A percentile compares a stretch with the other conserved stretches of the same genome.
Conservation (phyloP, 2,797 vertebrate genomes). For the Neomorphus geoffroyi region DNA sequence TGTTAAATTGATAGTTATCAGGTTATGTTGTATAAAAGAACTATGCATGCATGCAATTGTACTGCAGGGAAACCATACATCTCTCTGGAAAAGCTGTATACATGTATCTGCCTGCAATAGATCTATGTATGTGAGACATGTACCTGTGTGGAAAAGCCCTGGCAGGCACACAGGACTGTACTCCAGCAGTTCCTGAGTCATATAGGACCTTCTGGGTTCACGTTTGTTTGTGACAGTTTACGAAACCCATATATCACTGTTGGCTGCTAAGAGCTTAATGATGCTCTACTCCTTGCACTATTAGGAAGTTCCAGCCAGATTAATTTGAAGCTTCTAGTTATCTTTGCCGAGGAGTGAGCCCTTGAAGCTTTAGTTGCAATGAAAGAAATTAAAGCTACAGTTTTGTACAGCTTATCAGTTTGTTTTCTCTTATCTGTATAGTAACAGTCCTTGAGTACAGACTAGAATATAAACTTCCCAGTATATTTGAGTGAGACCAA, state of each 20-base stretch:
- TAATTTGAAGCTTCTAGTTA: background rate
- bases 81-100: background rate
- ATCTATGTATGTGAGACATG: background rate
- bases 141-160: background rate
- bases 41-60: fast-evolving
- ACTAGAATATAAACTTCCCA: background rate
- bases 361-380: background rate
- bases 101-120: background rate
- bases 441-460: background rate
- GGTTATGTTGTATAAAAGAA: background rate
- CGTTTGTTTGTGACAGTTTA: background rate
- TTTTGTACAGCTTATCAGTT: background rate
- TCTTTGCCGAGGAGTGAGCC: background rate
- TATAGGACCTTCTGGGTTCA: background rate
- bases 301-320: background rate
- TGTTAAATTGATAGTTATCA: background rate
- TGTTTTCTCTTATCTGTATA: background rate
- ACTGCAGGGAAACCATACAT: background rate
- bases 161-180: background rate
- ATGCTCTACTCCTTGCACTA: background rate
- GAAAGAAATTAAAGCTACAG: slow-evolving; percentile 6
- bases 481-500: background rate
- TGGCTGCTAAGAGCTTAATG: background rate
- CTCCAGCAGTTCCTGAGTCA: background rate
- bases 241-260: background rate